These are phyloP conservation scores for Drosophila seclusa DNA, from an alignment of 2,888 invertebrate genomes.

Conservation along the genomic window DNA sequence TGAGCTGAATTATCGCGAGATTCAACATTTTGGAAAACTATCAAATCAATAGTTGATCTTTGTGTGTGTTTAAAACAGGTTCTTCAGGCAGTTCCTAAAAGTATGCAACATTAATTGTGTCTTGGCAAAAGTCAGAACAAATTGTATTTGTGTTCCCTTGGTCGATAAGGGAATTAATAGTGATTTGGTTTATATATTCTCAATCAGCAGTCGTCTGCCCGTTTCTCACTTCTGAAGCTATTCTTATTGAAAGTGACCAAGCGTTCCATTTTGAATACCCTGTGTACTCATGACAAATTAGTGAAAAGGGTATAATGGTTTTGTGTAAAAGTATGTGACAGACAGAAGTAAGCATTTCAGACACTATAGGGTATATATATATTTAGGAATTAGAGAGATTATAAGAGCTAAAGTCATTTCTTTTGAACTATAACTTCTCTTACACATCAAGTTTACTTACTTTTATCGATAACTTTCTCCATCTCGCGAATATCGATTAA, in stretches of 20 bases:
- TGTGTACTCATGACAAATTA: neutral
- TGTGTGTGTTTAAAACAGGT: neutral
- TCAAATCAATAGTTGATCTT: neutral
- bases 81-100: slow-evolving; percentile 22
- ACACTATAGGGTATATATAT: neutral
- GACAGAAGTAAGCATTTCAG: neutral
- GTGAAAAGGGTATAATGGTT: neutral
- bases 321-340: neutral
- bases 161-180: neutral
- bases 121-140: neutral
- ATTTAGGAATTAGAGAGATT: neutral
- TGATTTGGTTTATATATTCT: neutral
- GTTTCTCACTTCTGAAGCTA: neutral
- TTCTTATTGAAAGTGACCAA: neutral
- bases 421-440: neutral
- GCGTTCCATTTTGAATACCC: neutral
- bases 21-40: neutral
- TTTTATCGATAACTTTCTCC: neutral
- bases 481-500: neutral
- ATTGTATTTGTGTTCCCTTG: neutral
- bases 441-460: neutral
- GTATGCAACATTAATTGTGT: slow-evolving; percentile 31
- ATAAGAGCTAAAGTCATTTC: neutral
- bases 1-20: slow-evolving; percentile 82
- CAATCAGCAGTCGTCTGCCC: neutral